Base-by-base conservation (phyloP, 2,888 invertebrate species). In the Drosophila buzzatii region DNA sequence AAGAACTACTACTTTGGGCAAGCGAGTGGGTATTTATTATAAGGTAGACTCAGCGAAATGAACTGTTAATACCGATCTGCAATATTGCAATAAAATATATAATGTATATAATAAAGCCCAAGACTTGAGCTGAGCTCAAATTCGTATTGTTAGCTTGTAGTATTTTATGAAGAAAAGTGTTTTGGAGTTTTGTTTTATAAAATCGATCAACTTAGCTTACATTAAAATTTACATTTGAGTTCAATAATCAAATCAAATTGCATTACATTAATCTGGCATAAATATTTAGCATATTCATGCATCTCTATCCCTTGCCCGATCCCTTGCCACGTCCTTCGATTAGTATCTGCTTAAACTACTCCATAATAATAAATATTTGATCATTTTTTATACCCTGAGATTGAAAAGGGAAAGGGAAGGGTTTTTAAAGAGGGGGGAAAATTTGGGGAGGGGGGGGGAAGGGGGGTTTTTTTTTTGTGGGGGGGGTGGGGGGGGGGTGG, bases 1-100 rank as follows among this genome's bases (percentile, higher is more conserved):
- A 47, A 63, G 68, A 74, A 70, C 74, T 66, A 41, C 82, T 57
- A 74, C 49, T 63, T 70, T 63, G 37, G 4, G 16, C 39, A 52
- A 47, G 12, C 20, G 55, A 70, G 71, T 70, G 45, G 61, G 53
- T 16, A 45, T 66, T 45, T 14, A 53, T 66, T 45, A 65, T 10
- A 44, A 6, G 20, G 33, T 20, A 41, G 52, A 31, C 41, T 20
- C 10, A 31, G 27, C 41, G 35, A 18, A 63, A 57, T 57, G 37
- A 61, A 41, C 53, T 39, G 47, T 60, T 47, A 37, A 69, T 39
- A 31, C 6, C 41, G 3, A 41, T 27, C 18, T 27, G n/a, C 18
- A 41, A 7, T 18, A 27, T 18, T 27, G 3, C 12, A 37, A 27
- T 39, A 14, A 18, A 37, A 2, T 9, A 27, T 44, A 35, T 23